Base-by-base conservation (phyloP, 2,888 invertebrate species). In the Auanema sp. region DNA sequence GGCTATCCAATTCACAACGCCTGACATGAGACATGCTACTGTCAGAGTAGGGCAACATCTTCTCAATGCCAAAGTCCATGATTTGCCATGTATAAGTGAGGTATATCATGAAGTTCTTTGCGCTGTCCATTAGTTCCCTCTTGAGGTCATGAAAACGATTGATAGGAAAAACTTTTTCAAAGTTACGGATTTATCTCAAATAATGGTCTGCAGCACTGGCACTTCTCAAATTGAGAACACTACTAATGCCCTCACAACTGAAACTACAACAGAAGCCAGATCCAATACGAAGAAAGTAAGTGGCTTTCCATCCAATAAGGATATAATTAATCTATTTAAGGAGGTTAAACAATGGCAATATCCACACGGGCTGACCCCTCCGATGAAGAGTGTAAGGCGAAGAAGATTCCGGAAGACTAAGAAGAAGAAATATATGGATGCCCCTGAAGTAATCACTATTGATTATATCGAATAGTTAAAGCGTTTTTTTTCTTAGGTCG, bases 121-220 rank as follows among this genome's bases (percentile, higher is more conserved):
- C 18, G 21, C 14, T 11, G 5, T 18, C 16, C 3, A 60, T 12
- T 14, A 24, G 14, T 16, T 68, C n/a, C 8, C 18, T 25, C 33
- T 69, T 66, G 58, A 98, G 86, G 91, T 93, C 0, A 86, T 92
- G 61, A 98, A 98, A 87, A 95, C 95, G 0, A 92, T 96, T 60
- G 98, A 98, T 84, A 90, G 89, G 68, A 97, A 95, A 85, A 94
- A 92, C 80, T 92, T 97, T 79, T 98, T 97, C 84, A 98, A 98
- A 87, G 92, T 95, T 0, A 93, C 95, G 0, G 97, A 98, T 85
- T 89, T 98, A 68, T 92, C 92, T 79, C 97, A 96, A 88, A 89
- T 90, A 83, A 66, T 78, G 41, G 68, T 78, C n/a, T 76, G 75
- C 65, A 68, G 71, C 14, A 64, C 71, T 33, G 72, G 68, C n/a